Evolutionary conservation across 2,113 vertebrate species (phyloP), one percentile per base, ranked within the genome.

Genomic region (Carlito syrichta): DNA sequence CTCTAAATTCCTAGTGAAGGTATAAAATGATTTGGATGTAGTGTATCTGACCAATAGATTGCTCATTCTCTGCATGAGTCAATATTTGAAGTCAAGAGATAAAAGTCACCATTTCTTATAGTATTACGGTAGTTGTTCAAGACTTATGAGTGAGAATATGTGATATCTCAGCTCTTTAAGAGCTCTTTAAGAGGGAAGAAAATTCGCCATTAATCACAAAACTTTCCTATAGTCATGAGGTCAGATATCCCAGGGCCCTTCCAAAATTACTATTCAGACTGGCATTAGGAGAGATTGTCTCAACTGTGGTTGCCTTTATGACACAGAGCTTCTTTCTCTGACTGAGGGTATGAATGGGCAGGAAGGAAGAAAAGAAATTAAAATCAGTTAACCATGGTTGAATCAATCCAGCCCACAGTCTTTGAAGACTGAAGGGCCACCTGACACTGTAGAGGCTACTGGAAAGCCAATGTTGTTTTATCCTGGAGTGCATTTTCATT

Each of bases 51-150:
- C 54, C 96, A 96, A 63, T 27, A 89, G 73, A 86, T 93, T 22
- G 94, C 91, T 85, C 95, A 40, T 94, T 98, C 95, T 77, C 97
- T 48, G 58, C 8, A 1, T 93, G 94, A 96, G 89, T 97, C 97
- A 97, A 56, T 35, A 32, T 91, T 93, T 94, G 16, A 95, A 96
- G 89, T 93, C 96, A 76, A 97, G 94, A 98, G 97, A 82, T n/a
- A 92, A 98, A 97, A 84, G 96, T 48, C 92, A 94, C n/a, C n/a
- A n/a, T n/a, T n/a, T n/a, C n/a, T n/a, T n/a, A n/a, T n/a, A n/a
- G n/a, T n/a, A n/a, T n/a, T n/a, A n/a, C n/a, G n/a, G n/a, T n/a
- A n/a, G n/a, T n/a, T n/a, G n/a, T n/a, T n/a, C n/a, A n/a, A n/a
- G n/a, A n/a, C n/a, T n/a, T n/a, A n/a, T n/a, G n/a, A n/a, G n/a